Percentiles rank a stretch among this genome's conserved stretches.
These are phyloP conservation scores for Heliothis subflexa DNA, from an alignment of 1,140 invertebrate genomes.

Conservation along the genomic window DNA sequence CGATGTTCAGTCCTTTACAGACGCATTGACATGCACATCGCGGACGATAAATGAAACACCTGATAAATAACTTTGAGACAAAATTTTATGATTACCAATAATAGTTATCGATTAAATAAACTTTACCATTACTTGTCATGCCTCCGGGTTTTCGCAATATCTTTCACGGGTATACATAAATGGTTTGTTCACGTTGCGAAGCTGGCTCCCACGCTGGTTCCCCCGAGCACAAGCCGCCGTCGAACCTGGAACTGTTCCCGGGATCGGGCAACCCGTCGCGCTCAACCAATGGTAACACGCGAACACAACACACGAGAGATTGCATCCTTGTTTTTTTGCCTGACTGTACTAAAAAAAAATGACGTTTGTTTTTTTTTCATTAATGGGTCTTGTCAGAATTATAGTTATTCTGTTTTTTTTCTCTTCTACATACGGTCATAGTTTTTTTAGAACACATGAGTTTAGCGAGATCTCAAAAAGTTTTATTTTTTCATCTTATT, in stretches of 20 bases:
- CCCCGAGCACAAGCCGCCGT: constrained; percentile 89
- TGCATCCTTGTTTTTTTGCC: constrained; percentile 38
- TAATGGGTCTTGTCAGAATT: background rate
- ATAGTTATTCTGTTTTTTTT: background rate
- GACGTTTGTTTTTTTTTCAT: background rate
- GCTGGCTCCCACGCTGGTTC: constrained; percentile 91
- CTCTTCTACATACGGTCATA: background rate
- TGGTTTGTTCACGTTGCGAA: constrained; percentile 82
- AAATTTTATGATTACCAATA: background rate
- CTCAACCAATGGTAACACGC: constrained; percentile 90
- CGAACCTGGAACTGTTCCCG: constrained; percentile 91
- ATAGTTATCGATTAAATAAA: background rate
- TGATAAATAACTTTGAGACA: background rate
- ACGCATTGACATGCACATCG: constrained; percentile 55
- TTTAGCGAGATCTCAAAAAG: background rate
- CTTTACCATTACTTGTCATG: background rate
- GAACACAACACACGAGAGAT: constrained; percentile 51
- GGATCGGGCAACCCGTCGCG: constrained; percentile 87
- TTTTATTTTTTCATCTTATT: too few species aligned
- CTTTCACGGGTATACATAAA: constrained; percentile 41
- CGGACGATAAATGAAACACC: constrained; percentile 16
- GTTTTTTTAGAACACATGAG: constrained; percentile 8
- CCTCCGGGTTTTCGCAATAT: background rate
- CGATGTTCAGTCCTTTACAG: constrained; percentile 42
- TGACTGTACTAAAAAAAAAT: constrained; percentile 5